Evolutionary conservation across 1,140 invertebrate species (phyloP), one percentile per base, ranked within the genome.

Genomic region (Bilobella aurantiaca): DNA sequence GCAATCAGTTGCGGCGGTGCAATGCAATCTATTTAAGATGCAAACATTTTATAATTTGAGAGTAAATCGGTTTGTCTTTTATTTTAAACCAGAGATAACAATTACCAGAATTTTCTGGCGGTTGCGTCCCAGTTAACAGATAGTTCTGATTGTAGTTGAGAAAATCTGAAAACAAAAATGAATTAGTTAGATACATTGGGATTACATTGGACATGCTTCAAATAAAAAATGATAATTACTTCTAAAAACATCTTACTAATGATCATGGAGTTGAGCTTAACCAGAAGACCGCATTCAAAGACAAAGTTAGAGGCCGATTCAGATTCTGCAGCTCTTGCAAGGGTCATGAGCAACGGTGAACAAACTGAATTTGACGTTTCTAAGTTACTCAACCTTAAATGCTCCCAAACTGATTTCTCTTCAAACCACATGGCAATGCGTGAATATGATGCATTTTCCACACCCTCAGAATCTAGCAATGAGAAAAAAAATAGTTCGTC

Each of bases 1-100:
- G 82, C 49, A 46, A 67, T 64, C 0, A 70, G 30, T 21, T 30
- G 29, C 34, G 29, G 46, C 21, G 68, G 62, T 25, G 67, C 46
- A 2, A 69, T 18, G 16, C 49, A 21, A 62, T 53, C 61, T 62
- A 18, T 34, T 3, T 23, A 16, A 62, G 16, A 12, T 62, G 46
- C 14, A 62, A 16, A 27, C 5, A 29, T 14, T 16, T 12, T 12
- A 14, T 29, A 59, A 5, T 42, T 8, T 42, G 18, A 42, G 18
- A 42, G 34, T 12, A 56, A 56, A 5, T 56, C 23, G 25, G 25
- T 14, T 14, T 56, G 12, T 23, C 27, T 28, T 59, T n/a, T n/a
- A n/a, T n/a, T n/a, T n/a, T n/a, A n/a, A n/a, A n/a, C n/a, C n/a
- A n/a, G n/a, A n/a, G n/a, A n/a, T n/a, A n/a, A n/a, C n/a, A n/a